Conservation (phyloP, 1,140 invertebrate species). For the Drosophila micromelanica region DNA sequence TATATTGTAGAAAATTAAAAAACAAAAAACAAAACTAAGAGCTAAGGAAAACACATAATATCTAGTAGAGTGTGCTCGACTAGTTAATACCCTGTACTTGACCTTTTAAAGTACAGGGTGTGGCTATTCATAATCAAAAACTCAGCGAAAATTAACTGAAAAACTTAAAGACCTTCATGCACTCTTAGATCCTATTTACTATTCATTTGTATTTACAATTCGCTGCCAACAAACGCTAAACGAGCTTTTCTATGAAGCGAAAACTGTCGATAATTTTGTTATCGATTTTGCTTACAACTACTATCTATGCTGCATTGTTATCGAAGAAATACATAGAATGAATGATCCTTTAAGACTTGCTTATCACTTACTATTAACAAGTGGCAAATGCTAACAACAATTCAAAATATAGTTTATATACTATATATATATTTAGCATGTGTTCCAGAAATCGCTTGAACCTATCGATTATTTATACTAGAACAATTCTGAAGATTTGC, state of each 20-base stretch:
- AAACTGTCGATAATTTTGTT: slow-evolving; percentile 24
- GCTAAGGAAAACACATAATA: neutral
- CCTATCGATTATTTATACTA: slow-evolving; percentile 21
- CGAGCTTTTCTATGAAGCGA: slow-evolving; percentile 43
- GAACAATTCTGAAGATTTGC: slow-evolving; percentile 18
- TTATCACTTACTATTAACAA: slow-evolving; percentile 48
- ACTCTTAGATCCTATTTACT: slow-evolving; percentile 12
- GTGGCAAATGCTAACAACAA: slow-evolving; percentile 53
- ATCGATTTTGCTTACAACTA: slow-evolving; percentile 27
- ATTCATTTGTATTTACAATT: slow-evolving; percentile 60
- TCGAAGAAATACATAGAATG: slow-evolving; percentile 28
- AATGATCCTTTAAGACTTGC: slow-evolving; percentile 27
- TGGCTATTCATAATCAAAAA: neutral
- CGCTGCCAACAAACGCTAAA: slow-evolving; percentile 50
- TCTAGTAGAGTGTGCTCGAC: slow-evolving; percentile 8
- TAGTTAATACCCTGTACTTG: slow-evolving; percentile 18
- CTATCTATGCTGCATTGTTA: slow-evolving; percentile 15
- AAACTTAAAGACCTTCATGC: slow-evolving; percentile 10
- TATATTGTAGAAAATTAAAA: slow-evolving; percentile 1
- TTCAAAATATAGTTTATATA: slow-evolving; percentile 32
- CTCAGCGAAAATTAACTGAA: neutral
- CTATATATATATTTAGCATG: slow-evolving; percentile 8
- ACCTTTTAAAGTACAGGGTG: neutral
- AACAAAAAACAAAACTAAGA: neutral
- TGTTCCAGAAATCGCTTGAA: slow-evolving; percentile 4